Base-by-base conservation (phyloP, 2,113 vertebrate genomes). In the Pantherophis guttatus region DNA sequence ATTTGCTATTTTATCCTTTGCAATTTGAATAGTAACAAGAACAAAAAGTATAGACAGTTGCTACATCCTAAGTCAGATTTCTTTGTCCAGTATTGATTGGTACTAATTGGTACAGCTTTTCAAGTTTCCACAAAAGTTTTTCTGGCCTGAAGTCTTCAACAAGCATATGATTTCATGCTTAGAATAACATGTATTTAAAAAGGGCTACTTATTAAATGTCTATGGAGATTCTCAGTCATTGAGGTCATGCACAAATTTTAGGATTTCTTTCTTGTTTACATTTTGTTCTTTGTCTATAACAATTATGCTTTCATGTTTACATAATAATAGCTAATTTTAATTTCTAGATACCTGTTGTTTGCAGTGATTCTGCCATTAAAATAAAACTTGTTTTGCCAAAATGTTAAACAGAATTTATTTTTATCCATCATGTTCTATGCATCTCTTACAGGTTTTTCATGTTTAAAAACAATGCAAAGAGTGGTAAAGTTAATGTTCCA, bases 261-360 rank as follows among this genome's bases (percentile, higher is more conserved):
- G 15, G n/a, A 93, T 96, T 94, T 85, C 58, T 39, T 50, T 93
- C 39, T 52, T 0, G 0, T 62, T 89, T 53, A 17, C 24, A 85
- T 94, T 91, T 70, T 95, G 93, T 93, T 50, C 26, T 3, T 53
- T 92, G 54, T 94, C 92, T 58, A 92, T 92, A 91, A 92, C 21
- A 53, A 87, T 93, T 93, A 75, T 53, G 6, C 24, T 94, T 52
- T 86, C 48, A 55, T 48, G 86, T 87, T 59, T 23, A 2, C 24
- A 13, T 23, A 59, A 59, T 21, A 1, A 87, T 33, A 91, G 94
- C 94, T 94, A 53, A 10, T 92, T 92, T 89, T 4, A 90, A 90
- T 88, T 91, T 91, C 62, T 93, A 1, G 55, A 24, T 85, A 86
- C 50, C 86, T 85, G 24, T 85, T 85, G 10, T 48, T 10, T 85